These are phyloP conservation scores for Philypnodon macrostomus DNA, from an alignment of 2,797 vertebrate species.

Conservation along the genomic window DNA sequence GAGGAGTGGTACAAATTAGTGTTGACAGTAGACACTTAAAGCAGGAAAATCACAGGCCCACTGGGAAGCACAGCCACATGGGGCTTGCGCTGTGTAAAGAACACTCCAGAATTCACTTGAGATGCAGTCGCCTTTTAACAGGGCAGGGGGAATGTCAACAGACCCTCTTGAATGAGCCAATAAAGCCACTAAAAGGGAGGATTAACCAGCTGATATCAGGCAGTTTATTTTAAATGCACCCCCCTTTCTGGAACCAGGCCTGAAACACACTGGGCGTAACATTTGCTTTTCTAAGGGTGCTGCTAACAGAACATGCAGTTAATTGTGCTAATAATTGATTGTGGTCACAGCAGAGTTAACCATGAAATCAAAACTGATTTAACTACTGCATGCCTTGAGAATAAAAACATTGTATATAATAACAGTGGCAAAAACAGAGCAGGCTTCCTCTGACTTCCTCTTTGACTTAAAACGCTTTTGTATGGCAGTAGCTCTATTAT, in stretches of 20 bases:
- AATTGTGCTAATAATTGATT: slow-evolving; percentile 46
- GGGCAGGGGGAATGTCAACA: slow-evolving; percentile 82
- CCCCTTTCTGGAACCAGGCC: slow-evolving; percentile 44
- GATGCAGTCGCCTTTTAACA: slow-evolving; percentile 82
- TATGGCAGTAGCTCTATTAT: slow-evolving; percentile 47
- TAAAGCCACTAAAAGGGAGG: slow-evolving; percentile 81
- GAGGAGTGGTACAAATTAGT: slow-evolving; percentile 86
- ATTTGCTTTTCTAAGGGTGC: slow-evolving; percentile 52
- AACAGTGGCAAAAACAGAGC: slow-evolving; percentile 20
- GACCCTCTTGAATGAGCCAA: slow-evolving; percentile 81
- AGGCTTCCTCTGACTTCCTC: slow-evolving; percentile 44
- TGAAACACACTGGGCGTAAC: slow-evolving; percentile 54
- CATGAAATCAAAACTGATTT: slow-evolving; percentile 42
- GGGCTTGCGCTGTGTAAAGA: slow-evolving; percentile 82
- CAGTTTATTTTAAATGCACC: slow-evolving; percentile 65
- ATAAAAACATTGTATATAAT: slow-evolving; percentile 20
- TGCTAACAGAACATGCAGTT: slow-evolving; percentile 33
- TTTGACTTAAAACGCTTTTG: slow-evolving; percentile 41
- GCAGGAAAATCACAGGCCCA: slow-evolving; percentile 84
- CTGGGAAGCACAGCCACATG: slow-evolving; percentile 81
- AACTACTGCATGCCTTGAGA: not conserved
- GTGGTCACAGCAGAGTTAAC: slow-evolving; percentile 43
- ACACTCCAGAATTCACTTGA: slow-evolving; percentile 82
- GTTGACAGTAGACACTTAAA: slow-evolving; percentile 88
- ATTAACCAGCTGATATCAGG: slow-evolving; percentile 83